phyloP scores from a whole-genome alignment of 1,140 invertebrate genomes.

The Phenacoccus solenopsis region DNA sequence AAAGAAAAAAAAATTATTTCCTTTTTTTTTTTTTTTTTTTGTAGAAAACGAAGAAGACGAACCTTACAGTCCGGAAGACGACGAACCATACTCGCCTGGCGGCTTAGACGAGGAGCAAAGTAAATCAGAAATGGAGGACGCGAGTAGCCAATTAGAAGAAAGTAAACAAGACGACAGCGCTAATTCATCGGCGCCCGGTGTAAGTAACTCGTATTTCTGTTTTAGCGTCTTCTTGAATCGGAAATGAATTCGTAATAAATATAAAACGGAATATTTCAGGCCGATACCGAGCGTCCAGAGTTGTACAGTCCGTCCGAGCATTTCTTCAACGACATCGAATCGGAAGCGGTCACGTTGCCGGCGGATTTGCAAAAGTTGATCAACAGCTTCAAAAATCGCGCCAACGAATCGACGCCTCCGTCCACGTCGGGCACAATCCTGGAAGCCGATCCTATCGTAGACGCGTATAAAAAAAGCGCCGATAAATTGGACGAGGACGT shows the following conservation, averaged over 20 bases:
- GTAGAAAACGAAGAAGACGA: background rate
- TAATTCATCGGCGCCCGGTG: background rate
- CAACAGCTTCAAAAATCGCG: background rate
- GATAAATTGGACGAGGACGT: background rate
- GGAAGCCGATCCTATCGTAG: background rate
- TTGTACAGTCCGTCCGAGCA: background rate
- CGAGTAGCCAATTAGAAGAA: no score
- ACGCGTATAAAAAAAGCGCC: constrained; percentile 1
- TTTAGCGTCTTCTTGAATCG: background rate
- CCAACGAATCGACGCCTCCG: background rate
- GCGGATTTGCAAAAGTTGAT: background rate
- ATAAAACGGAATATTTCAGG: background rate
- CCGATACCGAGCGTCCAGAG: background rate
- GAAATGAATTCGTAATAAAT: background rate
- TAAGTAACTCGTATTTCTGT: background rate
- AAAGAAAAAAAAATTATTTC: no score
- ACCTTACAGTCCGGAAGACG: background rate
- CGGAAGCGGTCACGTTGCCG: background rate
- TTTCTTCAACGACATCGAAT: background rate
- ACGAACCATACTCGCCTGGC: background rate
- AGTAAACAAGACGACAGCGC: no score
- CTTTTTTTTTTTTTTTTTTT: background rate
- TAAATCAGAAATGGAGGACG: background rate
- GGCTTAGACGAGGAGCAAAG: background rate
- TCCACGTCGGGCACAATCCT: background rate